A percentile compares a stretch with the other conserved stretches of the same genome.
phyloP scores from a whole-genome alignment of 2,797 vertebrate genomes.

The Odontamblyopus rebecca region DNA sequence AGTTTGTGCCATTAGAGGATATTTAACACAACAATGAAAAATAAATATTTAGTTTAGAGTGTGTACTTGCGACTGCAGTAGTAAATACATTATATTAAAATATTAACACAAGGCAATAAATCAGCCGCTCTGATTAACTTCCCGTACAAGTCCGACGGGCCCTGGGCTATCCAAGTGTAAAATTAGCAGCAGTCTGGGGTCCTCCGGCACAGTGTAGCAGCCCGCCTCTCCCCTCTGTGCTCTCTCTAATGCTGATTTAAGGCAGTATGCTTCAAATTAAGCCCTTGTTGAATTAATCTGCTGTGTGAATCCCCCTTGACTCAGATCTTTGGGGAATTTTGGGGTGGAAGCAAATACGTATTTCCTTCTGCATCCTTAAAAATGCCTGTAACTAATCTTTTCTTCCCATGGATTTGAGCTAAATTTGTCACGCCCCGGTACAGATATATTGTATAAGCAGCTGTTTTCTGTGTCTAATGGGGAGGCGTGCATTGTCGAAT shows the following conservation, averaged over 20 bases:
- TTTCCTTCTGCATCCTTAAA: slow-evolving; percentile 2
- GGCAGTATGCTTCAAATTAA: slow-evolving; percentile 18
- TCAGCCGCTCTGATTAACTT: slow-evolving; percentile 13
- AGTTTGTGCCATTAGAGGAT: neutral
- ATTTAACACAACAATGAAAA: neutral
- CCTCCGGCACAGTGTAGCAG: slow-evolving; percentile 2
- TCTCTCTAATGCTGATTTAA: slow-evolving; percentile 7
- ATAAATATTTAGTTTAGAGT: neutral
- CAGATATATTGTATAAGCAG: no score
- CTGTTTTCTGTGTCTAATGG: no score
- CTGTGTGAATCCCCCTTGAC: slow-evolving; percentile 11
- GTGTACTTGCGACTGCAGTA: neutral
- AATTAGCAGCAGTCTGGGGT: slow-evolving; percentile 11
- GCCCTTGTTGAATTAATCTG: slow-evolving; percentile 21
- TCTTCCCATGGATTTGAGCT: no score
- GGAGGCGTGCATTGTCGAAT: no score
- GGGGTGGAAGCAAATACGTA: neutral
- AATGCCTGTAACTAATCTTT: no score
- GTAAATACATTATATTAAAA: slow-evolving; percentile 14
- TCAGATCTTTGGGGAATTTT: slow-evolving; percentile 15
- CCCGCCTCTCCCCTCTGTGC: neutral
- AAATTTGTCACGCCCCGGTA: no score
- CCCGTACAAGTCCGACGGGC: neutral
- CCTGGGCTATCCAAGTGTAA: slow-evolving; percentile 11
- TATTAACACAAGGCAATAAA: slow-evolving; percentile 12